Conservation (phyloP, 2,797 vertebrate species). For the Melanotaenia pygmaea region DNA sequence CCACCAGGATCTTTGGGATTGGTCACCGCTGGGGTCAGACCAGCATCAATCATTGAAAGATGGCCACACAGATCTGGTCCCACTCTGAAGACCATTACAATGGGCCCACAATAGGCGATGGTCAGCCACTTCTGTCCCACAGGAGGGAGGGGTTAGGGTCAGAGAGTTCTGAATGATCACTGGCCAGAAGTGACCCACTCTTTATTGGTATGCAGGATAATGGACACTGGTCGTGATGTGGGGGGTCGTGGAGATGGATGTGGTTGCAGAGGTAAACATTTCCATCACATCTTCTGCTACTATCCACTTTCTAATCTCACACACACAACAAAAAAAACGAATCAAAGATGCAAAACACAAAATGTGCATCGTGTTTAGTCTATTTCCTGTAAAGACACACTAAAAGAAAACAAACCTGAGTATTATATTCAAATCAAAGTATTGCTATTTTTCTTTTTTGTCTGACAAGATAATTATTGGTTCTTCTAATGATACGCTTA, state of each 20-base stretch:
- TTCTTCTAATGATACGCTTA: no score
- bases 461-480: no score
- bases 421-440: no score
- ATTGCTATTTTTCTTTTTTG: no score
- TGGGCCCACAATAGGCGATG: slow-evolving; percentile 50
- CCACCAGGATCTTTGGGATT: slow-evolving; percentile 76
- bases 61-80: slow-evolving; percentile 58
- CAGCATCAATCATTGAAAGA: slow-evolving; percentile 75
- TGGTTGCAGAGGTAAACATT: slow-evolving; percentile 36
- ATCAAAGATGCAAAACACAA: not conserved
- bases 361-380: not conserved
- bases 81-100: slow-evolving; percentile 54
- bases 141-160: slow-evolving; percentile 53
- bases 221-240: slow-evolving; percentile 55
- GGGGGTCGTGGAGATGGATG: slow-evolving; percentile 71
- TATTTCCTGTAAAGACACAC: no score
- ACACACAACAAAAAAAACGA: no score
- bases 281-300: not conserved
- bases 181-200: slow-evolving; percentile 50
- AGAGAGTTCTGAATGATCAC: slow-evolving; percentile 69
- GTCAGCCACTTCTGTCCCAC: slow-evolving; percentile 50
- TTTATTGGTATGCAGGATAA: slow-evolving; percentile 69
- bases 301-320: no score
- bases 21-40: slow-evolving; percentile 72
- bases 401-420: no score